Percentiles rank a stretch among this genome's conserved stretches.
Conservation (phyloP, 2,888 invertebrate genomes). For the Asteroscopus sphinx region DNA sequence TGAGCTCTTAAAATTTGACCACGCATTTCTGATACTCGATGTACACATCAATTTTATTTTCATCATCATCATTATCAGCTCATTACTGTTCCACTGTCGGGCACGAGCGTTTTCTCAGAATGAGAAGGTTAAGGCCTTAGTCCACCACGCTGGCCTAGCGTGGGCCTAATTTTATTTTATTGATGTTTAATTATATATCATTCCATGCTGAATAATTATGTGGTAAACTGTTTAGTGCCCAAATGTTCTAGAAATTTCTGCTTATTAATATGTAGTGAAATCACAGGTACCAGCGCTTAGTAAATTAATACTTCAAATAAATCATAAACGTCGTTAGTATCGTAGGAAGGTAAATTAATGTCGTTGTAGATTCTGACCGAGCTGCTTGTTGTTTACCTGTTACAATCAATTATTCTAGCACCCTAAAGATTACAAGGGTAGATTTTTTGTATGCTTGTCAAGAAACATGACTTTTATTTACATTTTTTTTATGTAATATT, state of each 20-base stretch:
- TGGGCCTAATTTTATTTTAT: no score
- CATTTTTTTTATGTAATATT: slow-evolving; percentile 10
- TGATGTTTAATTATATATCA: slow-evolving; percentile 16
- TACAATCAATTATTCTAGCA: slow-evolving; percentile 44
- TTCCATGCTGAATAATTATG: slow-evolving; percentile 30
- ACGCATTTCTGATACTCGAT: no score
- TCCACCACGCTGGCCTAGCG: no score
- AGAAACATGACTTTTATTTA: slow-evolving; percentile 20
- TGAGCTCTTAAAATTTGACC: no score
- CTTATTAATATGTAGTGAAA: slow-evolving; percentile 25
- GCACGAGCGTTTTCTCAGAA: no score
- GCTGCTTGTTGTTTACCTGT: slow-evolving; percentile 31
- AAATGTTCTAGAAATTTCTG: slow-evolving; percentile 36
- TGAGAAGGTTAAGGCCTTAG: no score
- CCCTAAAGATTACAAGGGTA: slow-evolving; percentile 41
- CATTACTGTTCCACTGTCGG: no score
- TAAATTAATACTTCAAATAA: slow-evolving; percentile 39
- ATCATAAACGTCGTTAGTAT: slow-evolving; percentile 34
- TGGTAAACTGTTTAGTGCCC: slow-evolving; percentile 22
- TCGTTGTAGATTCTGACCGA: slow-evolving; percentile 10
- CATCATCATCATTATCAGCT: no score
- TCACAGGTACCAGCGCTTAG: slow-evolving; percentile 1
- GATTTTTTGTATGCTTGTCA: slow-evolving; percentile 41
- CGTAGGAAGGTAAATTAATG: slow-evolving; percentile 43
- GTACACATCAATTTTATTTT: not conserved